A percentile compares a stretch with the other conserved stretches of the same genome.
Conservation (phyloP, 1,140 invertebrate genomes). For the Drosophila ohnishii region DNA sequence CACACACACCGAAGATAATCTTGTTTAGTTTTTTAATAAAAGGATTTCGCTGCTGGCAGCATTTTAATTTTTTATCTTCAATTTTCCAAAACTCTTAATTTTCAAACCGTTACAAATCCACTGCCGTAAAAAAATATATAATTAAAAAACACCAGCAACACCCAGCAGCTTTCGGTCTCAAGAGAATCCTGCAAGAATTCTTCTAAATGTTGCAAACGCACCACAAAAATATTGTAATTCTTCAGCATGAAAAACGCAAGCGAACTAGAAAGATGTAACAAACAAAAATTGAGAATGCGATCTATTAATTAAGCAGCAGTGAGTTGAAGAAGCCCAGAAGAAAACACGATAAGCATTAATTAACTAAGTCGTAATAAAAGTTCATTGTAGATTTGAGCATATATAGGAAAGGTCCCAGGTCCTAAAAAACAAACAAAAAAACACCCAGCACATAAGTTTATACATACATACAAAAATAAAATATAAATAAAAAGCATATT, state of each 20-base stretch:
- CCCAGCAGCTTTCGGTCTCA: slow-evolving; percentile 45
- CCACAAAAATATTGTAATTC: slow-evolving; percentile 23
- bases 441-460: slow-evolving; percentile 77
- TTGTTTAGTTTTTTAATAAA: slow-evolving; percentile 31
- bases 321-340: not conserved
- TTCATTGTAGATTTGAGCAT: slow-evolving; percentile 80
- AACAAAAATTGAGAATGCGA: slow-evolving; percentile 33
- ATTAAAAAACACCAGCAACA: slow-evolving; percentile 31
- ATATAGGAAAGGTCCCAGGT: slow-evolving; percentile 53
- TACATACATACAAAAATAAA: slow-evolving; percentile 62
- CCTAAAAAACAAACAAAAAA: slow-evolving; percentile 28
- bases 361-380: slow-evolving; percentile 64
- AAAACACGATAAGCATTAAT: slow-evolving; percentile 43
- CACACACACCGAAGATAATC: slow-evolving; percentile 8
- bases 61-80: slow-evolving; percentile 31
- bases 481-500: slow-evolving; percentile 61
- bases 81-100: slow-evolving; percentile 36
- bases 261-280: slow-evolving; percentile 31
- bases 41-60: slow-evolving; percentile 72
- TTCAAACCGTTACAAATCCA: slow-evolving; percentile 70
- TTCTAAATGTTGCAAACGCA: slow-evolving; percentile 18
- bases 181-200: slow-evolving; percentile 16
- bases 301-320: slow-evolving; percentile 35
- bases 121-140: slow-evolving; percentile 54
- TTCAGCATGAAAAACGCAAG: slow-evolving; percentile 23